Base-by-base conservation (phyloP, 2,113 vertebrate genomes). In the Trogon surrucura region DNA sequence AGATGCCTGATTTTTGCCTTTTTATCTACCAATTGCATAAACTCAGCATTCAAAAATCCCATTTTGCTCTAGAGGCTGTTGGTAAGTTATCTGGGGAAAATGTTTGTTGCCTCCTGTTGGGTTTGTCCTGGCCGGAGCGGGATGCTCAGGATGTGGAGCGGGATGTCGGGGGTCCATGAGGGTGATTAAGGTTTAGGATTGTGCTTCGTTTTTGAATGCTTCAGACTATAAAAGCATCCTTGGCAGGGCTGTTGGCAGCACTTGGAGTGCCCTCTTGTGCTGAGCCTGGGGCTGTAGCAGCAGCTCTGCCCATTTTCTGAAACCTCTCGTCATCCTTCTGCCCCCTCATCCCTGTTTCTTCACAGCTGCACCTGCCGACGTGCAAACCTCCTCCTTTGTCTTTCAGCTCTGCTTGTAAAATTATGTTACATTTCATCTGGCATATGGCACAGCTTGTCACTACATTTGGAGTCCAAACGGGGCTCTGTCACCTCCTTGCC, bases 251-350 rank as follows among this genome's bases (percentile, higher is more conserved):
- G 19, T 69, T 83, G 58, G 80, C 26, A 91, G 56, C 80, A n/a
- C 80, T 87, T 74, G 87, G 77, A 88, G 69, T 82, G 86, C 88
- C 92, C 89, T 81, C 61, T 84, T 87, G 90, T 86, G 91, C 64
- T 26, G 20, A 95, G 41, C 69, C 69, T 91, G 62, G 45, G 73
- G 19, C 89, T 51, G n/a, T 21, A 92, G 58, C 91, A 54, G 73
- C 75, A 2, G 13, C 12, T 74, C 71, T 5, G 27, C 10, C 4
- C 2, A 1, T 23, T 64, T 19, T 54, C 85, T 4, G 15, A 50
- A 77, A 17, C 10, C 16, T 72, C 23, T 30, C 3, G 17, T 19
- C 69, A 25, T 36, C 15, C 51, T 38, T 58, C 82, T 47, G 38
- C 29, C 27, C 58, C 14, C 2, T 48, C 73, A 20, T 34, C 66